These are phyloP conservation scores for Melolontha melolontha DNA, from an alignment of 2,888 invertebrate species.

Conservation along the genomic window DNA sequence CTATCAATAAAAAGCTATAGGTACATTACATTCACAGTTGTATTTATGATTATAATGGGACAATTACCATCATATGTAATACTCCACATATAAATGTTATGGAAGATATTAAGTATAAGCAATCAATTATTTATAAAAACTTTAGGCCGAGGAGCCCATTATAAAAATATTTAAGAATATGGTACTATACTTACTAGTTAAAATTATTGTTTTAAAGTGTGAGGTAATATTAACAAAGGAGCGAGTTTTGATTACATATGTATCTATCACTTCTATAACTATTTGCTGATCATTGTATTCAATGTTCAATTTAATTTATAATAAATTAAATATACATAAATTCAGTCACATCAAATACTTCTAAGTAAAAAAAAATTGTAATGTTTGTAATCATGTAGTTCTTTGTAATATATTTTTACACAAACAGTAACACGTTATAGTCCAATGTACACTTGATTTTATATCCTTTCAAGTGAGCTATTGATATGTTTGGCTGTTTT, in stretches of 20 bases:
- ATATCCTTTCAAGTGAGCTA: too few species aligned
- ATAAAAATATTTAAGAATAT: constrained; percentile 44
- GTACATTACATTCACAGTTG: constrained; percentile 44
- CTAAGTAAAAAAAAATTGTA: too few species aligned
- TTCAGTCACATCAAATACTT: too few species aligned
- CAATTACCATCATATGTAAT: constrained; percentile 34
- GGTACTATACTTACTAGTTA: constrained; percentile 33
- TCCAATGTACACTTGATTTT: too few species aligned
- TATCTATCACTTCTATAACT: constrained; percentile 9
- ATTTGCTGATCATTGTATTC: not conserved
- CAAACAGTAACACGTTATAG: too few species aligned
- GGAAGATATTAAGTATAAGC: constrained; percentile 41
- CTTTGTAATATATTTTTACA: too few species aligned
- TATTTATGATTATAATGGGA: constrained; percentile 33
- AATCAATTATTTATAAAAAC: constrained; percentile 36
- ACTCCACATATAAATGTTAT: constrained; percentile 33
- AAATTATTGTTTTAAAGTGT: constrained; percentile 45
- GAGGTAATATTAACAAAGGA: constrained; percentile 43
- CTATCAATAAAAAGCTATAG: constrained; percentile 50
- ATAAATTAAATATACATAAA: not conserved
- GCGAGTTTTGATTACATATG: constrained; percentile 37
- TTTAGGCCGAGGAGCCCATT: constrained; percentile 36
- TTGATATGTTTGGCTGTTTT: too few species aligned
- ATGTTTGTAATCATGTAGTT: too few species aligned
- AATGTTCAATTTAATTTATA: not conserved